These are phyloP conservation scores for Drosophila ercepeae DNA, from an alignment of 1,140 invertebrate genomes.

Conservation along the genomic window DNA sequence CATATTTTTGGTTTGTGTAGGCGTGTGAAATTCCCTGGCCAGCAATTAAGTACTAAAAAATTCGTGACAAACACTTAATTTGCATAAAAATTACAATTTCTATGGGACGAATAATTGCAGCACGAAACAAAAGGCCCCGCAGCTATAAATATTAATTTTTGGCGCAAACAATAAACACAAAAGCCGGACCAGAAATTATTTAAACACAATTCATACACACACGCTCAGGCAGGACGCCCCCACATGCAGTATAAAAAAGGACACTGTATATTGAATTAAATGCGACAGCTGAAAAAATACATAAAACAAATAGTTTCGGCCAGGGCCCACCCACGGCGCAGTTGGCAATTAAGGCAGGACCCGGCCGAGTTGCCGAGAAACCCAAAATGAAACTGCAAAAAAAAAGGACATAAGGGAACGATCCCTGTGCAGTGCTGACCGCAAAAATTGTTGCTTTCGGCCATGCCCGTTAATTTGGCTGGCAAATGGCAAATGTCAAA, in stretches of 20 bases:
- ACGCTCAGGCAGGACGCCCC: background rate
- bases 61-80: constrained; percentile 41
- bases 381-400: constrained; percentile 30
- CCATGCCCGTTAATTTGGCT: constrained; percentile 48
- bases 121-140: constrained; percentile 35
- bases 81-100: constrained; percentile 41
- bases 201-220: constrained; percentile 3
- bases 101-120: constrained; percentile 3
- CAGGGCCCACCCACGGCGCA: constrained; percentile 10
- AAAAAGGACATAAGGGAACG: background rate
- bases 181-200: constrained; percentile 15
- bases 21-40: constrained; percentile 20
- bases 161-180: constrained; percentile 31
- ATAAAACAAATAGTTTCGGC: constrained; percentile 36
- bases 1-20: background rate
- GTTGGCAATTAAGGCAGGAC: constrained; percentile 40
- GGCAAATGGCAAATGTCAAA: constrained; percentile 55
- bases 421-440: constrained; percentile 29
- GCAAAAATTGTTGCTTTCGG: constrained; percentile 33
- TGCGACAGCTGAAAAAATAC: constrained; percentile 20
- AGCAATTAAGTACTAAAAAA: constrained; percentile 33
- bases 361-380: background rate
- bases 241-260: constrained; percentile 8
- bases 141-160: constrained; percentile 43
- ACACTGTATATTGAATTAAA: constrained; percentile 43